Evolutionary conservation across 2,113 vertebrate species (phyloP), one percentile per base, ranked within the genome.

Genomic region (Athene noctua): DNA sequence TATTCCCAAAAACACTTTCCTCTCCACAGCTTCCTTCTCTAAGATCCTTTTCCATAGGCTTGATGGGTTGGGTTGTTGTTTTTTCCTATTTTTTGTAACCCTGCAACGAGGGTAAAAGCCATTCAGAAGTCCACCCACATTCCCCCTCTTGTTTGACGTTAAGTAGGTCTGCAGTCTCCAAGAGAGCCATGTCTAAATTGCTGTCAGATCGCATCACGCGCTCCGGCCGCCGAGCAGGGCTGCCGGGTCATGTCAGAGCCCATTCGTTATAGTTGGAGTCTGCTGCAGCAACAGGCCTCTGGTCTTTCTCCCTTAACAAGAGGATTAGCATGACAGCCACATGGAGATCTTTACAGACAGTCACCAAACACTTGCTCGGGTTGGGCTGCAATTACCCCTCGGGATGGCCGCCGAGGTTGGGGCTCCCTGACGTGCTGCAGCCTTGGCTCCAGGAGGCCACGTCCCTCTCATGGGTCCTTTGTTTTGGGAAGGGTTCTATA

Each of bases 251-350:
- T 4, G 59, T 84, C 91, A 89, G 67, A 84, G 86, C 79, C 91
- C 74, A 36, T 93, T 73, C 66, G 55, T 89, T 88, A 93, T 27
- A 11, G 52, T 4, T 17, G n/a, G 32, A 49, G 70, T 3, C 84
- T 70, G 84, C 67, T 34, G 38, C 57, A 44, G 78, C 84, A 14
- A 19, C 16, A 4, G 86, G 80, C 59, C 73, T 73, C 91, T 89
- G 91, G 73, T 89, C 91, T 93, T 84, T 93, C 80, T 89, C 91
- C 80, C 59, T 29, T 73, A 32, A 36, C 91, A 79, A 79, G 73
- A 66, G 86, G 80, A 84, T 89, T 38, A 84, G 73, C 17, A 0
- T 79, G 80, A 88, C 91, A 89, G 86, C 67, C 86, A 15, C 86
- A 22, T 74, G 91, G 86, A 93, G 74, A 29, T 77, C 73, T 25